Evolutionary conservation across 2,888 invertebrate species (phyloP).

Genomic region (Tenthredo distinguenda): DNA sequence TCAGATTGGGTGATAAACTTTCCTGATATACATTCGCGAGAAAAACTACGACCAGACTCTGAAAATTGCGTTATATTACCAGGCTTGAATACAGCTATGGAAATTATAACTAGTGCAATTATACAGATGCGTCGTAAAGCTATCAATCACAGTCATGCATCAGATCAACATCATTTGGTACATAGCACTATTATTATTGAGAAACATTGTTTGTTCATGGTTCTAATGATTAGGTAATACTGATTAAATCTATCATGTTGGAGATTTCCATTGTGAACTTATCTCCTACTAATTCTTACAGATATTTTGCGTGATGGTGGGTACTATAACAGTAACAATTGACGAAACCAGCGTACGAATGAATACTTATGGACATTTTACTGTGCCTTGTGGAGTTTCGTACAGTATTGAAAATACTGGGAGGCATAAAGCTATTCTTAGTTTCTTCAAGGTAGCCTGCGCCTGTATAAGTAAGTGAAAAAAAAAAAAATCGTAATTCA

Average conservation of each 20-base stretch:
- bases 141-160: neutral
- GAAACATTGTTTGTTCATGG: neutral
- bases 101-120: conserved; percentile 18
- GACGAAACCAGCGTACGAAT: neutral
- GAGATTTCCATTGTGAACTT: neutral
- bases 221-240: neutral
- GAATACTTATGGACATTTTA: conserved; percentile 31
- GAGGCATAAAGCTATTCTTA: neutral
- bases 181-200: neutral
- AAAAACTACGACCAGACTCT: neutral
- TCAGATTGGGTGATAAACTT: conserved; percentile 36
- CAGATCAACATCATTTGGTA: conserved; percentile 28
- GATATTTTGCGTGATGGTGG: conserved; percentile 34
- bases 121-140: neutral
- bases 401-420: conserved; percentile 20
- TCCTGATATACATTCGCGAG: neutral
- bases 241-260: neutral
- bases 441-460: conserved; percentile 6
- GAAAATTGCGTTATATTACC: neutral
- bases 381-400: conserved; percentile 27
- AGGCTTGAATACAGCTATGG: neutral
- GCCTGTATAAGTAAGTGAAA: neutral
- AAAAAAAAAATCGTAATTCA: neutral
- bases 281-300: conserved; percentile 12
- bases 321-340: conserved; percentile 6